Percentiles rank a stretch among this genome's conserved stretches.
Conservation (phyloP, 2,113 vertebrate genomes). For the Rhynchomys soricoides region DNA sequence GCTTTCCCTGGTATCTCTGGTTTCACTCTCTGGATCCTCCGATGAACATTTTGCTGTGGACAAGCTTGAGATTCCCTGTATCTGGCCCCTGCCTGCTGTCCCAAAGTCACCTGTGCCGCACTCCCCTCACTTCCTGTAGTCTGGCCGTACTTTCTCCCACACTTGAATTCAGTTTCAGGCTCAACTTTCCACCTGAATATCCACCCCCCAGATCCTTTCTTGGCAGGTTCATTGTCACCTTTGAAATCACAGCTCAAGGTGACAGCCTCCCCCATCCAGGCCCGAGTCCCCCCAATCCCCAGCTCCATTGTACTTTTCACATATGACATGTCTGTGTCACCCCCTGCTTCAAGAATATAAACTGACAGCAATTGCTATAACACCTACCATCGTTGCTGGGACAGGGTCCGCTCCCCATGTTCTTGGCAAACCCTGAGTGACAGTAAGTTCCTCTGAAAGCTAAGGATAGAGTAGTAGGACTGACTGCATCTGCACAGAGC, state of each 20-base stretch:
- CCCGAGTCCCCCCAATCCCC: neutral
- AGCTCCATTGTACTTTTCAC: neutral
- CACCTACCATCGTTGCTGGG: neutral
- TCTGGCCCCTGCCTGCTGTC: neutral
- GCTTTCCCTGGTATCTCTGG: no score
- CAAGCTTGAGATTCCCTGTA: neutral
- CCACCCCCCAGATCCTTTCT: neutral
- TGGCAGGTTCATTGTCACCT: neutral
- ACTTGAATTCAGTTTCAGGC: neutral
- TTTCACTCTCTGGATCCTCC: neutral
- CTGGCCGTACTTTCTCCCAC: neutral
- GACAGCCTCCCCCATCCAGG: neutral
- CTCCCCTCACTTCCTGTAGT: neutral
- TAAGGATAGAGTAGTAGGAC: neutral
- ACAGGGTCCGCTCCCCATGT: fast-evolving
- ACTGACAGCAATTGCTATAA: neutral
- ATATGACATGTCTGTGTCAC: neutral
- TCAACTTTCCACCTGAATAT: neutral
- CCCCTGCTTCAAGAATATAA: neutral
- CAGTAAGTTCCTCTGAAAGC: neutral
- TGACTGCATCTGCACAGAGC: neutral
- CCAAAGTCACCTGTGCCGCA: fast-evolving
- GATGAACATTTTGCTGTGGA: fast-evolving
- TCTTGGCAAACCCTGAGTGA: neutral
- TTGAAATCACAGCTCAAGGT: neutral